Conservation (phyloP, 1,140 invertebrate genomes). For the Pinna nobilis region DNA sequence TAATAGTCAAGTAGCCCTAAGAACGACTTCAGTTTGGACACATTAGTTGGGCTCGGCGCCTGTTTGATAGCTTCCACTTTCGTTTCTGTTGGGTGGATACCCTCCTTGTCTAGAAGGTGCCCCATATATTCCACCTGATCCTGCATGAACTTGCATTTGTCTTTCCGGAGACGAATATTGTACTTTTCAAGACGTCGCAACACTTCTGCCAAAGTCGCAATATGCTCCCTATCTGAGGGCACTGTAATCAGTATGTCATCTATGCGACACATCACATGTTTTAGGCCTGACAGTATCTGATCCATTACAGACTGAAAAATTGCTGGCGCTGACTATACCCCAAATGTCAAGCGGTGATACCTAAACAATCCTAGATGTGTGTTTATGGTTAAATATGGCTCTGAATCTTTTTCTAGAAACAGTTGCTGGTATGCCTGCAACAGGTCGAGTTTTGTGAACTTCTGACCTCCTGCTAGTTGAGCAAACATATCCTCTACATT, state of each 20-base stretch:
- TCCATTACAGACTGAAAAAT: slow-evolving; percentile 36
- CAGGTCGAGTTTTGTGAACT: slow-evolving; percentile 64
- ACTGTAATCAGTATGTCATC: slow-evolving; percentile 45
- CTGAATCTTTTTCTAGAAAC: slow-evolving; percentile 8
- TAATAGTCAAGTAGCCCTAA: slow-evolving; percentile 44
- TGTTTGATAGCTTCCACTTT: slow-evolving; percentile 36
- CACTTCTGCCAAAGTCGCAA: too few species aligned
- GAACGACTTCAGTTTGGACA: slow-evolving; percentile 30
- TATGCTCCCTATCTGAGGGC: background rate
- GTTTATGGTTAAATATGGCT: slow-evolving; percentile 51
- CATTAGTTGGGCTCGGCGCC: slow-evolving; percentile 23
- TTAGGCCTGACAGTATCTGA: slow-evolving; percentile 1
- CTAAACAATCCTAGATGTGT: slow-evolving; percentile 74
- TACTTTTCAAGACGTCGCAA: slow-evolving; percentile 11
- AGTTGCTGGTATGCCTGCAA: slow-evolving; percentile 35
- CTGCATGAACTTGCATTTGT: slow-evolving; percentile 17
- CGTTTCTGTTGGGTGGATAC: slow-evolving; percentile 30
- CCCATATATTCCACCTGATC: slow-evolving; percentile 18
- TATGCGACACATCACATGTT: slow-evolving; percentile 17
- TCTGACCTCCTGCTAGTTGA: too few species aligned
- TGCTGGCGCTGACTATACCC: slow-evolving; percentile 18
- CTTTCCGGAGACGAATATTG: background rate
- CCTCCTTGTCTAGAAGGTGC: slow-evolving; percentile 18
- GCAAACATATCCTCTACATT: slow-evolving; percentile 30
- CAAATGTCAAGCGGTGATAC: slow-evolving; percentile 50